Base-by-base conservation (phyloP, 2,888 invertebrate species). In the Oligia latruncula region DNA sequence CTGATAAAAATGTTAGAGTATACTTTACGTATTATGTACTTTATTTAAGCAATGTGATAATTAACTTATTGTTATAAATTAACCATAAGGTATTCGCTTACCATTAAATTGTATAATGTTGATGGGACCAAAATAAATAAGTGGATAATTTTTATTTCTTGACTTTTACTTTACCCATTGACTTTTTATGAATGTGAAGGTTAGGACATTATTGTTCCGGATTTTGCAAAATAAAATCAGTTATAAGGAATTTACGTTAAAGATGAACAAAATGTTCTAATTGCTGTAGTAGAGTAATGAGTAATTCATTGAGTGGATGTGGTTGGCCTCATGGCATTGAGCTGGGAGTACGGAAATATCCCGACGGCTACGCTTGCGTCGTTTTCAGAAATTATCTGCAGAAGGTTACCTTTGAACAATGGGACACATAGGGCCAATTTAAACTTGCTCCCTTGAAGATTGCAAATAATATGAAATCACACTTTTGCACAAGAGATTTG, bases 301-400 rank as follows among this genome's bases (percentile, higher is more conserved):
- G 91, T 94, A 94, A 95, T 93, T 92, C 94, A 95, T 94, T 94
- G 93, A 95, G 92, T 80, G 89, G 90, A 91, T 92, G 95, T 94
- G 95, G 93, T 95, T 96, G 95, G 95, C 96, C 96, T 90, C 95
- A 93, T 95, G 96, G 95, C 96, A 96, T 95, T 96, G 96, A 95
- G 94, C 91, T 87, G 55, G 52, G 79, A 77, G 88, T 82, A 89
- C 90, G 81, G 83, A 90, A 92, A 92, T 92, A 92, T 75, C 81
- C 70, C 84, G 55, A 67, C 82, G 68, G 67, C 55, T 77, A 85
- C 73, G 80, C 80, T 74, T 67, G 55, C 73, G 67, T 43, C 60
- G 46, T 70, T 80, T 71, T 62, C 62, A 81, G 73, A 67, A 71
- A 68, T 35, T 49, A 74, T n/a, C 5, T 46, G n/a, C 87, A 85